A percentile compares a stretch with the other conserved stretches of the same genome.
Conservation (phyloP, 2,888 invertebrate genomes). For the Watsonalla cultraria region DNA sequence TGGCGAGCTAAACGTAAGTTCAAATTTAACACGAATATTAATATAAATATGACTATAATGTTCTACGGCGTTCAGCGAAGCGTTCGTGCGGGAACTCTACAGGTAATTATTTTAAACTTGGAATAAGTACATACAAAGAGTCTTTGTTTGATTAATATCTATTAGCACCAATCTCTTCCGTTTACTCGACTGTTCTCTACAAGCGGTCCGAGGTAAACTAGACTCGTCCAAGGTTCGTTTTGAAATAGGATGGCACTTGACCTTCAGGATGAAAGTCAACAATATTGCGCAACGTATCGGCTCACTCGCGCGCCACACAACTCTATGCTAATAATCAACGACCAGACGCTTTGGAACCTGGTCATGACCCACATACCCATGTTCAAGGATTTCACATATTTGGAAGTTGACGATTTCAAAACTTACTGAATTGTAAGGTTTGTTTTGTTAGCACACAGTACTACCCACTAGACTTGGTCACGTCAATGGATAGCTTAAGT, state of each 20-base stretch:
- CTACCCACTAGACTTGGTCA: conserved; percentile 29
- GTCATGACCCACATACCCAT: conserved; percentile 72
- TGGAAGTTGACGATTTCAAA: conserved; percentile 74
- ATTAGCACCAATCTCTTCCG: conserved; percentile 67
- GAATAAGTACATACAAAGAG: conserved; percentile 33
- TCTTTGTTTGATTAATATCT: conserved; percentile 58
- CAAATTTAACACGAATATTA: conserved; percentile 27
- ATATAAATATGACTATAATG: conserved; percentile 22
- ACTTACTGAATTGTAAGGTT: conserved; percentile 59
- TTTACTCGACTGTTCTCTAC: conserved; percentile 54
- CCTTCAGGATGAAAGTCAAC: conserved; percentile 79
- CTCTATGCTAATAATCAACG: conserved; percentile 71
- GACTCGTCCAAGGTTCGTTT: conserved; percentile 72
- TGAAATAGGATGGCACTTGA: conserved; percentile 78
- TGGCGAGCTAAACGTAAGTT: conserved; percentile 36
- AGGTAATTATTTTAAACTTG: conserved; percentile 31
- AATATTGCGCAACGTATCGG: conserved; percentile 69
- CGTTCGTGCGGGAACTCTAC: conserved; percentile 24
- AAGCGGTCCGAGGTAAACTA: conserved; percentile 68
- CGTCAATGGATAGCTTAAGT: conserved; percentile 24
- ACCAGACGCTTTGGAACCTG: conserved; percentile 71
- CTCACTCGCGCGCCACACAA: conserved; percentile 45
- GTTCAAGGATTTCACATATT: conserved; percentile 78
- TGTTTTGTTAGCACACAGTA: conserved; percentile 51
- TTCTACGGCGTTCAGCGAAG: conserved; percentile 27